Evolutionary conservation across 2,888 invertebrate species (phyloP).

Genomic region (Stenodera caucasica): DNA sequence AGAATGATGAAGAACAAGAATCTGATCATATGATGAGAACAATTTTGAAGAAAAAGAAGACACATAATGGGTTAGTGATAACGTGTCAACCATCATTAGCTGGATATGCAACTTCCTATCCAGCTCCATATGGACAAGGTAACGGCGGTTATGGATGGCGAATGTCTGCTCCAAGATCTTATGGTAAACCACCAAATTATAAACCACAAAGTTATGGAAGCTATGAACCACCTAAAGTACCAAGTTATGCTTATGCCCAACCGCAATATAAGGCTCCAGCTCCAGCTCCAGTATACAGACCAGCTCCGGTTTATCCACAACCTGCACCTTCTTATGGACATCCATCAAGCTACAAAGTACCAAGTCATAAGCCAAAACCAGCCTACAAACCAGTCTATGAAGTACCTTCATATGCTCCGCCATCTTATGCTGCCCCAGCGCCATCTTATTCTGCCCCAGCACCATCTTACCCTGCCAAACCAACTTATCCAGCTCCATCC

Average conservation of each 20-base stretch:
- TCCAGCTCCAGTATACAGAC: conserved; percentile 20
- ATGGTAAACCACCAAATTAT: conserved; percentile 3
- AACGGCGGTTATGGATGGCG: conserved; percentile 20
- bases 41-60: conserved; percentile 24
- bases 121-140: conserved; percentile 22
- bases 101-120: conserved; percentile 47
- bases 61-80: conserved; percentile 51
- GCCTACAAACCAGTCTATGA: not conserved
- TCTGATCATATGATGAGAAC: conserved; percentile 20
- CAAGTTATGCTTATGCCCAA: conserved; percentile 14
- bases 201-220: conserved; percentile 15
- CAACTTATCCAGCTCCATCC: conserved; percentile 15
- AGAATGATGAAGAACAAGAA: conserved; percentile 23
- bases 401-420: not conserved
- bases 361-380: conserved; percentile 11
- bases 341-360: conserved; percentile 20
- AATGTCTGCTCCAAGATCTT: conserved; percentile 10
- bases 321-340: conserved; percentile 23
- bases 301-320: conserved; percentile 10
- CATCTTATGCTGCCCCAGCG: conserved; percentile 28
- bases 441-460: conserved; percentile 28
- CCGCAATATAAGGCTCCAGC: conserved; percentile 21
- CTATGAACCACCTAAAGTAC: conserved; percentile 5
- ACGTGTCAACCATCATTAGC: conserved; percentile 55
- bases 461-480: conserved; percentile 23